Conservation (phyloP, 2,797 vertebrate species). For the Nyctalus aviator region DNA sequence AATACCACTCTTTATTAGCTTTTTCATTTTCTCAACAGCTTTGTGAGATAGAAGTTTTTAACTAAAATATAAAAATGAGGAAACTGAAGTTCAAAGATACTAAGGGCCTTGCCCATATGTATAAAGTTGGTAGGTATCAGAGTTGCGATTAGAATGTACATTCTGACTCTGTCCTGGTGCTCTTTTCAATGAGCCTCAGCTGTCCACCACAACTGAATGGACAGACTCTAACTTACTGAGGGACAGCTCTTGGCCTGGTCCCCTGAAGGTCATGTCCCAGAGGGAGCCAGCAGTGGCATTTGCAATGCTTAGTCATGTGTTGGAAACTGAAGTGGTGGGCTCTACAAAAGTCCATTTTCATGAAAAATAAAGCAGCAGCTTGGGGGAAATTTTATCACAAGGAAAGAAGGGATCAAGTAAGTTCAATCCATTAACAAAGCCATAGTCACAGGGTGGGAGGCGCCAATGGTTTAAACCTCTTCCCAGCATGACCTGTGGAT, state of each 20-base stretch:
- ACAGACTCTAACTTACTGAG: neutral
- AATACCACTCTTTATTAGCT: neutral
- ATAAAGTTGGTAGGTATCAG: neutral
- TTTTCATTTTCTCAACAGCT: neutral
- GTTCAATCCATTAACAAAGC: neutral
- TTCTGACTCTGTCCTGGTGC: neutral
- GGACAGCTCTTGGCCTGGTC: neutral
- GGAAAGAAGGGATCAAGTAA: conserved; percentile 21
- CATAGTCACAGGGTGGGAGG: neutral
- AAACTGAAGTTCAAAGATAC: neutral
- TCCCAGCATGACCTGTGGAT: neutral
- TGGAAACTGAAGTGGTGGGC: neutral
- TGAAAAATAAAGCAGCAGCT: neutral
- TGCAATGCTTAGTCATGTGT: neutral
- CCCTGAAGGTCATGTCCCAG: neutral
- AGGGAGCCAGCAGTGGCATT: neutral
- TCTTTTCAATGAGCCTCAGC: neutral
- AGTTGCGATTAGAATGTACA: neutral
- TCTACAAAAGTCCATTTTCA: neutral
- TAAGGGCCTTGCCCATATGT: neutral
- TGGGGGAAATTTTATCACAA: neutral
- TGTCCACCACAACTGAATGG: neutral
- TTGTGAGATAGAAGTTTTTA: neutral
- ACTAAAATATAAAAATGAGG: neutral
- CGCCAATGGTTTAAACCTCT: neutral